phyloP scores from a whole-genome alignment of 2,113 vertebrate species.

The Campylomormyrus tamandua region DNA sequence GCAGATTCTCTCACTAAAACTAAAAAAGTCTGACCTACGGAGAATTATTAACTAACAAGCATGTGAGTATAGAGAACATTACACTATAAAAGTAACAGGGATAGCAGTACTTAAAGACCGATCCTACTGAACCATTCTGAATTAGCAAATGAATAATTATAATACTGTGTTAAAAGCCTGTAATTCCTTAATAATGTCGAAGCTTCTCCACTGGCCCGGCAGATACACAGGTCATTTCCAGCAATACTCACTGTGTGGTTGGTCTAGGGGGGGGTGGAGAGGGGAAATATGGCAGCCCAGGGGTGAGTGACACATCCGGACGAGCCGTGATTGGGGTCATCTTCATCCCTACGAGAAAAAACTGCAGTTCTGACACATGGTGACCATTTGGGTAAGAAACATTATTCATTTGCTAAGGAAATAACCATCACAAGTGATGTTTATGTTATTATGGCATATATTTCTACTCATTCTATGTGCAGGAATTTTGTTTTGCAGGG shows the following conservation, averaged over 20 bases:
- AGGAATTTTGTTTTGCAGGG: background rate
- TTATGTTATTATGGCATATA: background rate
- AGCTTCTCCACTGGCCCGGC: background rate
- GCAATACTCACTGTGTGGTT: slow-evolving; percentile 28
- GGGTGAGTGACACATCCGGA: background rate
- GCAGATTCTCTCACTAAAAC: background rate
- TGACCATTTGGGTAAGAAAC: background rate
- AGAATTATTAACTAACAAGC: background rate
- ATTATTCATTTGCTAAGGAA: background rate
- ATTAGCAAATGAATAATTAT: background rate
- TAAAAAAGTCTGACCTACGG: background rate
- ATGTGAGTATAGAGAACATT: background rate
- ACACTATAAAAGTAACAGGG: background rate
- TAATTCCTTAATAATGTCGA: background rate
- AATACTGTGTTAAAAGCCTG: background rate
- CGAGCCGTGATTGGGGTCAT: background rate
- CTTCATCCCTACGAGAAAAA: slow-evolving; percentile 25
- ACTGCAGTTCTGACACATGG: background rate
- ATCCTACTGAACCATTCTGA: background rate
- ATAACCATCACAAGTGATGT: background rate
- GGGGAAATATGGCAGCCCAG: slow-evolving; percentile 21
- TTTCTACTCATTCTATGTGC: background rate
- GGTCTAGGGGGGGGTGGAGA: slow-evolving; percentile 17
- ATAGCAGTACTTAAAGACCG: background rate
- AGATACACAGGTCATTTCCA: background rate